A percentile compares a stretch with the other conserved stretches of the same genome.
These are phyloP conservation scores for Aplysina aerophoba DNA, from an alignment of 37 sponge, comb jelly and placozoan species.

Conservation along the genomic window DNA sequence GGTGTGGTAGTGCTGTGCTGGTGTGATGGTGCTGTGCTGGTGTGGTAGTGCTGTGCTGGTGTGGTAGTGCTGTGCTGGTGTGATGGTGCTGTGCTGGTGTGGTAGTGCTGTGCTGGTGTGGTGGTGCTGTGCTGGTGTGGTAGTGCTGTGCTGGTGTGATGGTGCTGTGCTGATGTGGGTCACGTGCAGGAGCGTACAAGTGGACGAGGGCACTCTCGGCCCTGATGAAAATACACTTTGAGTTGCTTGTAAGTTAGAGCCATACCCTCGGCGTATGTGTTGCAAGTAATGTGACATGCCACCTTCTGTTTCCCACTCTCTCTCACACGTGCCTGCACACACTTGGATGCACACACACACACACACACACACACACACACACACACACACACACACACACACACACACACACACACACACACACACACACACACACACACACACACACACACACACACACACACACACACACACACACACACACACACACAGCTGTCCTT, in stretches of 20 bases:
- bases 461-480: conserved; percentile 13
- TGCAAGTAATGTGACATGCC: too few species aligned
- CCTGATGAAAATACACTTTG: conserved; percentile 10
- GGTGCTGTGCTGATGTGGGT: background rate
- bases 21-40: background rate
- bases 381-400: conserved; percentile 4
- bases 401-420: conserved; percentile 26
- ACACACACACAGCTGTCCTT: background rate
- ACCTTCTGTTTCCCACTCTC: background rate
- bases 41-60: background rate
- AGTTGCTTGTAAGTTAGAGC: background rate
- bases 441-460: conserved; percentile 37
- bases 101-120: background rate
- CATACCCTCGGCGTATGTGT: background rate
- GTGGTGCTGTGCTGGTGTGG: background rate
- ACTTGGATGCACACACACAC: background rate
- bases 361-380: conserved; percentile 17
- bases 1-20: background rate
- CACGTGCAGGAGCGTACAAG: background rate
- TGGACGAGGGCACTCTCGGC: conserved; percentile 8
- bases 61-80: background rate
- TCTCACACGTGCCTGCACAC: background rate
- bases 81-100: background rate
- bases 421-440: conserved; percentile 31
- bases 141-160: background rate